Base-by-base conservation (phyloP, 2,888 invertebrate species). In the Sthenelais limicola region DNA sequence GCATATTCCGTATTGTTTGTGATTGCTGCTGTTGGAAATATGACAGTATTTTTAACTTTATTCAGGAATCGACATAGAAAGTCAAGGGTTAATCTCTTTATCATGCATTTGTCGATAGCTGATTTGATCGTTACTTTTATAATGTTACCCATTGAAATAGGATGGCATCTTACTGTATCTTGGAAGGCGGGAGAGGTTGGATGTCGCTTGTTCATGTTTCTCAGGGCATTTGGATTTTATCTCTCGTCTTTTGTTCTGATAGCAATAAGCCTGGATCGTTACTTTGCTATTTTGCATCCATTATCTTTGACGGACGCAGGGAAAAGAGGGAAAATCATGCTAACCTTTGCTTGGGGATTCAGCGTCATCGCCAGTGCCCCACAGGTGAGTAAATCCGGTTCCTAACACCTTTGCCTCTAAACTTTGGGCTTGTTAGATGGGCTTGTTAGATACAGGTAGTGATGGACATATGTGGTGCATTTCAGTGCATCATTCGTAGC, bases 81-180 rank as follows among this genome's bases (percentile, higher is more conserved):
- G 35, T 72, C 72, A n/a, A 47, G 74, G 3, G 72, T 74, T 21
- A 74, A 74, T 38, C 58, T 74, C 26, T 74, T 74, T 56, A 74
- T 74, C 85, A 91, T 93, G 72, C 93, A 94, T 85, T 88, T 94
- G 43, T 91, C 93, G 1, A 90, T 93, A 1, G 94, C 94, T 5
- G 94, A 94, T 85, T 88, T 94, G 79, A 91, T 94, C 70, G 94
- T 94, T 38, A 93, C 93, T 0, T 93, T 94, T 82, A 90, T 94
- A 78, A 92, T 93, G 88, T 92, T 94, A 80, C 94, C 94, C 0
- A 72, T 88, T 58, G 88, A 88, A 76, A 91, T 93, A 70, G 91
- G 91, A 0, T 94, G 94, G 94, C 88, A 92, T 38, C 87, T 92
- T 0, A 93, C 93, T 0, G 92, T 92, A 15, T 91, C 91, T 43